Evolutionary conservation across 2,888 invertebrate genomes (phyloP).

Genomic region (Exocentrus adspersus): DNA sequence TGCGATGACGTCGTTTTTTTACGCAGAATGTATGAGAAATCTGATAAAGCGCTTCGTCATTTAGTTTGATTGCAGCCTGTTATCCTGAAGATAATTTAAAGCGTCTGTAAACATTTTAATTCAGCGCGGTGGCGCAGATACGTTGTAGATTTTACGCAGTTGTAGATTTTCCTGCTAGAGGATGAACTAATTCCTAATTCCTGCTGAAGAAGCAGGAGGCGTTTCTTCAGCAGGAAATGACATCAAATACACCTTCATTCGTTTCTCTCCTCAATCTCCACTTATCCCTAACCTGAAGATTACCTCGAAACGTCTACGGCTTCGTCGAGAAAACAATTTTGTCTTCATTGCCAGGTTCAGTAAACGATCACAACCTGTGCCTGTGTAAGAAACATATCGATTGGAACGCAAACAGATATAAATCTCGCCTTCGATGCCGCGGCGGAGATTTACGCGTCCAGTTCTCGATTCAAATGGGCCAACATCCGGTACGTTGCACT

Average conservation of each 20-base stretch:
- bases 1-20: neutral
- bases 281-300: too few relatives aligned
- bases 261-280: too few relatives aligned
- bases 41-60: neutral
- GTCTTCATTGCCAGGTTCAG: slow-evolving; percentile 36
- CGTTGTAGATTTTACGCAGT: too few relatives aligned
- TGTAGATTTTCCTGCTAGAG: too few relatives aligned
- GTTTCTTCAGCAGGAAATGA: too few relatives aligned
- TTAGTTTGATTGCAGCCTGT: neutral
- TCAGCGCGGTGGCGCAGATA: too few relatives aligned
- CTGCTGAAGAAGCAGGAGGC: too few relatives aligned
- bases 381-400: slow-evolving; percentile 47
- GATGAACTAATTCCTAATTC: too few relatives aligned
- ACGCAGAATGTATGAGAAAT: too few relatives aligned
- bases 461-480: slow-evolving; percentile 49
- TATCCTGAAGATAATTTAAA: neutral
- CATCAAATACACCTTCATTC: too few relatives aligned
- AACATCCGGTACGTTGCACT: slow-evolving; percentile 46
- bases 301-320: too few relatives aligned
- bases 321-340: slow-evolving; percentile 32
- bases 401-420: slow-evolving; percentile 49
- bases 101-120: neutral
- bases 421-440: slow-evolving; percentile 52
- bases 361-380: slow-evolving; percentile 31
- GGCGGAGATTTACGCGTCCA: slow-evolving; percentile 51